phyloP scores from a whole-genome alignment of 92 coral and sea anemone genomes.

The Actinernus sp. region DNA sequence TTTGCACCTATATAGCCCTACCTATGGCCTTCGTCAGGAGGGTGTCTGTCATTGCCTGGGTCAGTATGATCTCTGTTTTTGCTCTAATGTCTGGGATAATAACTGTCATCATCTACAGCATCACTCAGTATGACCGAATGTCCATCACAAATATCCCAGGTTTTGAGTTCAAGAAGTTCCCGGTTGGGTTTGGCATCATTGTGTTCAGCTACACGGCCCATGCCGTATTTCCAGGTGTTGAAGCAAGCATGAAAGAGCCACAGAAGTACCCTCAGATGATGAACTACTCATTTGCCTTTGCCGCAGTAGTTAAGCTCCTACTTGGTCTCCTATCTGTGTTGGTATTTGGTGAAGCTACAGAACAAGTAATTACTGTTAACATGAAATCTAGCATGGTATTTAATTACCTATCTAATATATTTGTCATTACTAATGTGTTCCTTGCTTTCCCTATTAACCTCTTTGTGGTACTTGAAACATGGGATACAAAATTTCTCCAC shows the following conservation, averaged over 20 bases:
- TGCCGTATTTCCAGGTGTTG: conserved; percentile 86
- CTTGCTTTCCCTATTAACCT: conserved; percentile 74
- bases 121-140: conserved; percentile 66
- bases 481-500: conserved; percentile 65
- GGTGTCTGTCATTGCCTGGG: conserved; percentile 84
- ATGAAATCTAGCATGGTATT: conserved; percentile 47
- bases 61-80: conserved; percentile 84
- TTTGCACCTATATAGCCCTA: conserved; percentile 67
- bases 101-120: conserved; percentile 61
- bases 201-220: conserved; percentile 89
- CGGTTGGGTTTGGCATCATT: conserved; percentile 84
- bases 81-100: conserved; percentile 67
- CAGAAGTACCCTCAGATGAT: conserved; percentile 80
- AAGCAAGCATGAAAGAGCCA: conserved; percentile 81
- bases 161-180: conserved; percentile 59
- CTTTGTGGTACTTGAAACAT: conserved; percentile 71
- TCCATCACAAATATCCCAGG: conserved; percentile 54
- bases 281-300: conserved; percentile 71
- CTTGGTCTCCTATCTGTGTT: conserved; percentile 79
- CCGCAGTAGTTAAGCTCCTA: conserved; percentile 65
- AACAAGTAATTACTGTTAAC: conserved; percentile 82
- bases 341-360: conserved; percentile 65
- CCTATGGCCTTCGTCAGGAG: conserved; percentile 73
- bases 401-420: conserved; percentile 64
- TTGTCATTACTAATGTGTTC: conserved; percentile 77